A percentile compares a stretch with the other conserved stretches of the same genome.
Evolutionary conservation across 2,888 invertebrate species (phyloP).

Genomic region (Melipona beecheii): DNA sequence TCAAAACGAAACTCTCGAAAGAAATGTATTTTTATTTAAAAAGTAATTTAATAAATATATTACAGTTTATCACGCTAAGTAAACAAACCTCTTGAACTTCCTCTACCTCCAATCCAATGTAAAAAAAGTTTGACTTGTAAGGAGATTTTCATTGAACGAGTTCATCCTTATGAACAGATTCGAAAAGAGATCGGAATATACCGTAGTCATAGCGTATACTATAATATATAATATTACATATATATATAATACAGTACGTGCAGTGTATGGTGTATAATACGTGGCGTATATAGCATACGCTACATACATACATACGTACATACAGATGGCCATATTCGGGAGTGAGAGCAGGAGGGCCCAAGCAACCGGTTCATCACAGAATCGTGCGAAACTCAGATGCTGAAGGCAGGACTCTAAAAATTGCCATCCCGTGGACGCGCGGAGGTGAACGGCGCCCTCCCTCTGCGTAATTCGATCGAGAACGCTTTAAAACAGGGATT

Average conservation of each 20-base stretch:
- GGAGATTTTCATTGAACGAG: background rate
- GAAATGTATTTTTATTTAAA: conserved; percentile 59
- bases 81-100: background rate
- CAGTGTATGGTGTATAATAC: no score
- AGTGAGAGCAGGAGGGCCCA: conserved; percentile 44
- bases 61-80: conserved; percentile 23
- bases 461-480: conserved; percentile 25
- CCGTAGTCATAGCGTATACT: background rate
- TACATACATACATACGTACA: background rate
- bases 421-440: background rate
- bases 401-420: background rate
- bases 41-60: conserved; percentile 43
- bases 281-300: no score
- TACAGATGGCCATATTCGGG: conserved; percentile 62
- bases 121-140: no score
- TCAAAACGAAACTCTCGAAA: conserved; percentile 22
- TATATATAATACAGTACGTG: background rate
- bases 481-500: conserved; percentile 23
- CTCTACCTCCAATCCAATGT: background rate
- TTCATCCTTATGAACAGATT: background rate
- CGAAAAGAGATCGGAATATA: conserved; percentile 1
- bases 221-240: no score
- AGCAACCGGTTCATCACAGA: conserved; percentile 14
- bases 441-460: conserved; percentile 37
- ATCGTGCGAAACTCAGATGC: conserved; percentile 27